Evolutionary conservation across 2,113 vertebrate species (phyloP), one percentile per base, ranked within the genome.

Genomic region (Climacteris rufus): DNA sequence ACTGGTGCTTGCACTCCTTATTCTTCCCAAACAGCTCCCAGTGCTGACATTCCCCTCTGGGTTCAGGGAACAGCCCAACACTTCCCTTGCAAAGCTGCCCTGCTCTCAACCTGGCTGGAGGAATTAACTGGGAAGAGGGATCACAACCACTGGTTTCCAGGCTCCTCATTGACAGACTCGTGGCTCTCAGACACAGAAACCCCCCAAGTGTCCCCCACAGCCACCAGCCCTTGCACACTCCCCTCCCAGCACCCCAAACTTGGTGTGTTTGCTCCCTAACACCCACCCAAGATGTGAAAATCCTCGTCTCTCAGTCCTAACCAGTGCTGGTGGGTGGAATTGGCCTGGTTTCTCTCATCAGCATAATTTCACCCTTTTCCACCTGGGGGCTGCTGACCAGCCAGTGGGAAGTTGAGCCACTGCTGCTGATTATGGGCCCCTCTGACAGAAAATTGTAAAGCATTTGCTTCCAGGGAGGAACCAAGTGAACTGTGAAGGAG

Each of bases 401-500:
- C 39, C 92, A 40, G 75, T 3, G 40, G 69, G 87, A 89, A 68
- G 50, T n/a, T 71, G 90, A 91, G 76, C 91, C 80, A 61, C 72
- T 57, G 54, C 90, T 57, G 70, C 72, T 90, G 68, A 25, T 83
- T 89, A 83, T 2, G 0, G 37, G 31, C 52, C 80, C 88, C 68
- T 78, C 64, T 27, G 86, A 90, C 65, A 87, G 83, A 84, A 71
- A 75, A 83, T 30, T 60, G 64, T 79, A 86, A 88, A 86, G 87
- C 68, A 53, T 76, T 95, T 65, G 72, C 82, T 96, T 95, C 87
- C 82, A 94, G 82, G 82, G 83, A 95, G 59, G 94, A 96, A 83
- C 85, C 83, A 90, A 96, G 79, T 52, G 71, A 95, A 80, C 92
- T 97, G 96, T 83, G 88, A 92, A 93, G 91, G 91, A 94, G 89